phyloP scores from a whole-genome alignment of 2,888 invertebrate species.

The Zelleria hepariella region DNA sequence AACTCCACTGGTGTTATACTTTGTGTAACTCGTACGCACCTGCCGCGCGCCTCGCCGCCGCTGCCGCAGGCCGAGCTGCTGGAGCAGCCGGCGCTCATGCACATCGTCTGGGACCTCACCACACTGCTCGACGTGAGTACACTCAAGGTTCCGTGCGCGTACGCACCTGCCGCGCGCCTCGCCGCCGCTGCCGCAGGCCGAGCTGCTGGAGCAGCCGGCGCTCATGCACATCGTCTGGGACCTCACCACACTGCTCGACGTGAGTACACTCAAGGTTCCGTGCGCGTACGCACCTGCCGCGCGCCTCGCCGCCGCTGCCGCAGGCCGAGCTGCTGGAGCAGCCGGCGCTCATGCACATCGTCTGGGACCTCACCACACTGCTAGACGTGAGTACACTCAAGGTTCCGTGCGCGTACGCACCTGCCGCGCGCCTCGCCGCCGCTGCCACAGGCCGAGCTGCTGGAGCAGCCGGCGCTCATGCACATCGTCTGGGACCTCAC shows the following conservation, averaged over 20 bases:
- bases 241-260: slow-evolving; percentile 87
- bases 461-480: slow-evolving; percentile 86
- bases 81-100: slow-evolving; percentile 85
- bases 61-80: slow-evolving; percentile 89
- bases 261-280: slow-evolving; percentile 83
- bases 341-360: slow-evolving; percentile 81
- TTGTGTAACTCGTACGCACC: slow-evolving; percentile 87
- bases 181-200: slow-evolving; percentile 88
- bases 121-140: slow-evolving; percentile 83
- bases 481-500: slow-evolving; percentile 88
- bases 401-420: slow-evolving; percentile 86
- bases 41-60: slow-evolving; percentile 88
- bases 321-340: slow-evolving; percentile 90
- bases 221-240: slow-evolving; percentile 86
- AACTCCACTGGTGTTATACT: too few species aligned
- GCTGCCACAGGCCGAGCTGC: slow-evolving; percentile 87
- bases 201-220: slow-evolving; percentile 86
- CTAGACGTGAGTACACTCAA: slow-evolving; percentile 86
- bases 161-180: slow-evolving; percentile 88
- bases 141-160: slow-evolving; percentile 87
- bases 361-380: slow-evolving; percentile 86
- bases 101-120: slow-evolving; percentile 87
- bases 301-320: slow-evolving; percentile 88
- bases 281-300: slow-evolving; percentile 87
- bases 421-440: slow-evolving; percentile 89